These are phyloP conservation scores for Mormyrus proboscirostris DNA, from an alignment of 2,797 vertebrate genomes.

Conservation along the genomic window DNA sequence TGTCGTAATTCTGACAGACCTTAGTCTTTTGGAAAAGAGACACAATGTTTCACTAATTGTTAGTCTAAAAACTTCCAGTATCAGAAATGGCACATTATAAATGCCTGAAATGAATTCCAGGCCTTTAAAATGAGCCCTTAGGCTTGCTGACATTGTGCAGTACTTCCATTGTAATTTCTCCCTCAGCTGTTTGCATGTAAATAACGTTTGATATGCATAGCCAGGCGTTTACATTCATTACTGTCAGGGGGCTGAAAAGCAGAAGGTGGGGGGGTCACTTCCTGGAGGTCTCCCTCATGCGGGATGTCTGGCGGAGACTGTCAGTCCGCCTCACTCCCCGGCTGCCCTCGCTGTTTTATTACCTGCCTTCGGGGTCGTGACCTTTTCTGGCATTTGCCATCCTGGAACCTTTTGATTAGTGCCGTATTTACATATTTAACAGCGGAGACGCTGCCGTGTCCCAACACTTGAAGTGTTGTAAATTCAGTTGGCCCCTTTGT, in stretches of 20 bases:
- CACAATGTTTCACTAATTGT: not conserved
- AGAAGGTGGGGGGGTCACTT: conserved; percentile 70
- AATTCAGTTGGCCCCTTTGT: conserved; percentile 87
- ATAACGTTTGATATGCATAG: conserved; percentile 60
- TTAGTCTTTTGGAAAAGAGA: not conserved
- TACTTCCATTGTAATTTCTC: conserved; percentile 18
- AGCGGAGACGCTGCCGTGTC: conserved; percentile 66
- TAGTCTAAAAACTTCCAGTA: not conserved
- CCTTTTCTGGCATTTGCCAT: conserved; percentile 86
- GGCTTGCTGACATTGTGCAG: conserved; percentile 9
- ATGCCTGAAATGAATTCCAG: too few relatives aligned
- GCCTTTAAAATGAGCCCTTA: not conserved
- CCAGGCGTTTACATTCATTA: conserved; percentile 68
- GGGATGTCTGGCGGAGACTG: conserved; percentile 66
- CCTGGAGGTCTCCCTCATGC: conserved; percentile 71
- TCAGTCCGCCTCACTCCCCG: conserved; percentile 63
- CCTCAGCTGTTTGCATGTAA: conserved; percentile 58
- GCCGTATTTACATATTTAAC: conserved; percentile 87
- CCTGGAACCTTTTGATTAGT: conserved; percentile 86
- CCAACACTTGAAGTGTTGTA: conserved; percentile 77
- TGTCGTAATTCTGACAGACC: not conserved
- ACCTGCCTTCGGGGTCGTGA: conserved; percentile 82
- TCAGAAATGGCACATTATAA: not conserved
- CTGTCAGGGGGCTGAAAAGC: conserved; percentile 66
- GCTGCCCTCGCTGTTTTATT: conserved; percentile 70